Evolutionary conservation across 2,797 vertebrate genomes (phyloP).

Genomic region (Psittacula echo): DNA sequence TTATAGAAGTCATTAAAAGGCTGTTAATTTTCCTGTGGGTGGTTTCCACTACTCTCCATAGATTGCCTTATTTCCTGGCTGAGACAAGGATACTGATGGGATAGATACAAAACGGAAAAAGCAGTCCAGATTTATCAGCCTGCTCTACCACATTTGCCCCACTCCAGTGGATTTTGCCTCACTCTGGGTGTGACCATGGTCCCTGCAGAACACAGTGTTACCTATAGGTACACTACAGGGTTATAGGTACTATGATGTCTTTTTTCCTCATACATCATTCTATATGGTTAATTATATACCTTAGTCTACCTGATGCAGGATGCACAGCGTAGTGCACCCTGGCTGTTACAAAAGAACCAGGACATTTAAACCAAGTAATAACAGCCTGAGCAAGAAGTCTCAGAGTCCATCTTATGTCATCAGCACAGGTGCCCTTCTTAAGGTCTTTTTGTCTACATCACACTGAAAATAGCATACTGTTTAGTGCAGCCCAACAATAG

Average conservation of each 20-base stretch:
- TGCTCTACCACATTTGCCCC: accelerated
- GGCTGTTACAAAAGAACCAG: not conserved
- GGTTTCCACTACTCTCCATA: not conserved
- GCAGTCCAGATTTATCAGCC: not conserved
- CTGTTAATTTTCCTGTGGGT: not conserved
- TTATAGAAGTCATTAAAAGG: not conserved
- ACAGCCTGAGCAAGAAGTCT: not conserved
- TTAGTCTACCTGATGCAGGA: not conserved
- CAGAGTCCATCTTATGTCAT: not conserved
- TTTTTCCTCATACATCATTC: not conserved
- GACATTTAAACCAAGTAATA: not conserved
- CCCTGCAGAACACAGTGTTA: not conserved
- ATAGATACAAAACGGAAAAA: not conserved
- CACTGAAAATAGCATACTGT: not conserved
- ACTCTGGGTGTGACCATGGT: not conserved
- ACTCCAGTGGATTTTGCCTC: not conserved
- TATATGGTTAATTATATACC: not conserved
- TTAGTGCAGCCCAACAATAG: not conserved
- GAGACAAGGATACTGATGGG: not conserved
- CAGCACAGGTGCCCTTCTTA: not conserved
- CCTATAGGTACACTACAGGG: not conserved
- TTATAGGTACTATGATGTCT: not conserved
- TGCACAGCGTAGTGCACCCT: accelerated
- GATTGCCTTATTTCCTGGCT: not conserved
- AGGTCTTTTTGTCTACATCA: not conserved